Evolutionary conservation across 2,888 invertebrate species (phyloP), one percentile per base, ranked within the genome.

Genomic region (Lasioglossum marginatum): DNA sequence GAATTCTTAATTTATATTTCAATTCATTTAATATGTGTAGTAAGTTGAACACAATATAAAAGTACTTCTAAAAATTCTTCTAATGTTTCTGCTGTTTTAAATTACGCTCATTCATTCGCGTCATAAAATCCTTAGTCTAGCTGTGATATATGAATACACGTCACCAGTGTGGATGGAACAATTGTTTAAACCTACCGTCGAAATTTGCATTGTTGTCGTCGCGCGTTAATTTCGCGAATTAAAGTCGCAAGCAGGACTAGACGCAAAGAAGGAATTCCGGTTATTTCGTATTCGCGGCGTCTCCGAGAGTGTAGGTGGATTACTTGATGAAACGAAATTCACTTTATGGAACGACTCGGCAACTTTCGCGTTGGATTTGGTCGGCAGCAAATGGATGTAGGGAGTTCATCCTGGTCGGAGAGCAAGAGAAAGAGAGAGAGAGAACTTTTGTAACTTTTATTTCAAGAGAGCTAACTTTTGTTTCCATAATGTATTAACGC

Each of bases 401-500:
- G 81, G 81, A 81, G 66, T 37, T 79, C 83, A 83, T 79, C 45
- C 68, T 83, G 52, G 34, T 79, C 14, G 60, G 27, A 60, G n/a
- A 60, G 60, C 4, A 14, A 14, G 5, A n/a, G 57, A n/a, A n/a
- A n/a, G 57, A 12, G 57, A n/a, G 57, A 57, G 57, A n/a, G 57
- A 57, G 73, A 70, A 87, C 87, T 83, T 83, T 79, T 76, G 68
- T 70, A 87, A 87, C 87, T 87, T 87, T 83, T 77, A 77, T 76
- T 74, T 81, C 83, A 77, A 77, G 83, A 57, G 81, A 73, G 63
- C 87, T 45, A 87, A 87, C 87, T 87, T 87, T 87, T 87, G 87
- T 87, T 83, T 87, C 87, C 87, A 87, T 87, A 87, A 87, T 87
- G 87, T 87, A 87, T 87, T 87, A 87, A 87, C 87, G 87, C 81